Conservation (phyloP, 1,140 invertebrate genomes). For the Parasteatoda tepidariorum region DNA sequence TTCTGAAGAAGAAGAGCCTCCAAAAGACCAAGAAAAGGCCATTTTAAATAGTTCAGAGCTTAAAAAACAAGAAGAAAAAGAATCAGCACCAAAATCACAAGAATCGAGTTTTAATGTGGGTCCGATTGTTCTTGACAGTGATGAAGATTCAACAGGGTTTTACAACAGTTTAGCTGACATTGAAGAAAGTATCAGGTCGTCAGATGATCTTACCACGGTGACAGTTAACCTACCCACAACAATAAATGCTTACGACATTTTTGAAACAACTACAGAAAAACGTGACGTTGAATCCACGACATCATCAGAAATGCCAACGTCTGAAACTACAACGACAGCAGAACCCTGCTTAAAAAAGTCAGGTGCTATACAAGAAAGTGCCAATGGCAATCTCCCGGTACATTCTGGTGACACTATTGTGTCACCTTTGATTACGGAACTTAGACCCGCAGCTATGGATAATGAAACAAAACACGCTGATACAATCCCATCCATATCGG, state of each 20-base stretch:
- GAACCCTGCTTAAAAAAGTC: not conserved
- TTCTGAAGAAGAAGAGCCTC: not conserved
- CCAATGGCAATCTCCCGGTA: not conserved
- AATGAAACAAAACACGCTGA: not conserved
- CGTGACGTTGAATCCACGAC: not conserved
- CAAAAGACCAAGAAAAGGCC: not conserved
- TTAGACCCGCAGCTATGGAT: not conserved
- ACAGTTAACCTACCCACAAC: conserved; percentile 46
- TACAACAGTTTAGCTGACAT: conserved; percentile 34
- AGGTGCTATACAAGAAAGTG: not conserved
- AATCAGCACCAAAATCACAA: not conserved
- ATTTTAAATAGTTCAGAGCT: not conserved
- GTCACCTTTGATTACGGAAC: not conserved
- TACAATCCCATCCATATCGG: not conserved
- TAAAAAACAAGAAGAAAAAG: not conserved
- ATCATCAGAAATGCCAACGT: not conserved
- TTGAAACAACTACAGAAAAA: not conserved
- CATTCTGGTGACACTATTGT: not conserved
- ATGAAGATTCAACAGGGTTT: conserved; percentile 3
- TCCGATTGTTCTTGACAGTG: not conserved
- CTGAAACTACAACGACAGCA: not conserved
- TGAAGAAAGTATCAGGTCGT: conserved; percentile 12
- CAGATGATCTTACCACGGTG: not conserved
- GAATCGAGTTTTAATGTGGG: too few species aligned
- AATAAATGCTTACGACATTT: conserved; percentile 5